Percentiles rank a stretch among this genome's conserved stretches.
Conservation (phyloP, 2,888 invertebrate genomes). For the Drosophila mettleri region DNA sequence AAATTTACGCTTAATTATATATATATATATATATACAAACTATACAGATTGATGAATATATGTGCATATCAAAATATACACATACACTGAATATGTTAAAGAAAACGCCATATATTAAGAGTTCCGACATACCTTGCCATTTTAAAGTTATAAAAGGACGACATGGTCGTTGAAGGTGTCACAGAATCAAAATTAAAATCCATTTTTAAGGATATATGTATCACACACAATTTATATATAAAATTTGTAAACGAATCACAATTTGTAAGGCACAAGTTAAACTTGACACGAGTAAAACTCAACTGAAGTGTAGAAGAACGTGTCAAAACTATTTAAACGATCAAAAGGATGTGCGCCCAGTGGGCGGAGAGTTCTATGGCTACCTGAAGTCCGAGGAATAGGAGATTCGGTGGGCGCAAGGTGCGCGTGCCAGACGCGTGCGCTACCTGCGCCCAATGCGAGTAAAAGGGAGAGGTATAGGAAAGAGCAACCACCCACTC, state of each 20-base stretch:
- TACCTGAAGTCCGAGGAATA: constrained; percentile 26
- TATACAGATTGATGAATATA: neutral
- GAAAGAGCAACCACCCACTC: constrained; percentile 23
- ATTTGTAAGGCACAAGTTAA: constrained; percentile 59
- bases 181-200: constrained; percentile 60
- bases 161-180: constrained; percentile 65
- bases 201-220: constrained; percentile 45
- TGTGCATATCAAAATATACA: too few species aligned
- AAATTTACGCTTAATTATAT: constrained; percentile 39
- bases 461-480: neutral
- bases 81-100: too few species aligned
- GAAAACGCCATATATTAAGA: neutral
- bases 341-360: constrained; percentile 11
- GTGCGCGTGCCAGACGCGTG: constrained; percentile 70
- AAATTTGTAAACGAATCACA: constrained; percentile 40
- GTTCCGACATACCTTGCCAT: constrained; percentile 65
- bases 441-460: constrained; percentile 52
- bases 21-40: neutral
- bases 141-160: constrained; percentile 68
- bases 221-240: constrained; percentile 22
- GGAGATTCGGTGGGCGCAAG: constrained; percentile 22
- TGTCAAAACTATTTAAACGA: constrained; percentile 61
- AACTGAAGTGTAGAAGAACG: constrained; percentile 50
- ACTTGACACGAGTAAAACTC: constrained; percentile 77
- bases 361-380: constrained; percentile 12